Evolutionary conservation across 2,113 vertebrate genomes (phyloP), one percentile per base, ranked within the genome.

Genomic region (Willisornis vidua): DNA sequence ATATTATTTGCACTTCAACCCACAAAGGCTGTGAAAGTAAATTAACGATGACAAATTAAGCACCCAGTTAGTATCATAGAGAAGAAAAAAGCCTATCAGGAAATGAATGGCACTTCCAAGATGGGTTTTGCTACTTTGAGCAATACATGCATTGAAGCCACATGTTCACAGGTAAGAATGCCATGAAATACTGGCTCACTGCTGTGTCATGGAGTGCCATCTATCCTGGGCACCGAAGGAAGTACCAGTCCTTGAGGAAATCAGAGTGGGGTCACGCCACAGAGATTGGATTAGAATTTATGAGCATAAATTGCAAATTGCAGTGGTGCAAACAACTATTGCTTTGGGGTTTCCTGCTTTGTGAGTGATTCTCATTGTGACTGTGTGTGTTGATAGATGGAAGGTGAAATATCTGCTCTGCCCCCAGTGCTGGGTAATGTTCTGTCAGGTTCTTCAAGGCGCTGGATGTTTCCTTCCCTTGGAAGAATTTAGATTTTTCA

Each of bases 321-420:
- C 46, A 23, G 17, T 6, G 3, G 6, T 23, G 67, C 12, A 26
- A 26, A 6, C 4, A 57, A 8, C 22, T 19, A 45, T 31, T 57
- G 28, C 7, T 72, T 31, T n/a, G 45, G 26, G 41, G 7, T 29
- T 75, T 71, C 37, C 39, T 72, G 66, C 2, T 6, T 26, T 28
- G 11, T n/a, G 10, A 22, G 31, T 0, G 0, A 14, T 52, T 55
- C 77, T 49, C 41, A 2, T 54, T 2, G 24, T 7, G 35, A 3
- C 12, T 41, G 29, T 2, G 3, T 19, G 19, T 39, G 29, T 2
- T 0, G 1, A 7, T 5, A 14, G 24, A 28, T 16, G 9, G 55
- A 66, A 88, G 12, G 24, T 49, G n/a, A 57, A 57, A 45, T 61
- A 23, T 61, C 39, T 67, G 19, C 15, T 49, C 13, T 77, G n/a